Base-by-base conservation (phyloP, 1,140 invertebrate species). In the Tetranychus urticae region DNA sequence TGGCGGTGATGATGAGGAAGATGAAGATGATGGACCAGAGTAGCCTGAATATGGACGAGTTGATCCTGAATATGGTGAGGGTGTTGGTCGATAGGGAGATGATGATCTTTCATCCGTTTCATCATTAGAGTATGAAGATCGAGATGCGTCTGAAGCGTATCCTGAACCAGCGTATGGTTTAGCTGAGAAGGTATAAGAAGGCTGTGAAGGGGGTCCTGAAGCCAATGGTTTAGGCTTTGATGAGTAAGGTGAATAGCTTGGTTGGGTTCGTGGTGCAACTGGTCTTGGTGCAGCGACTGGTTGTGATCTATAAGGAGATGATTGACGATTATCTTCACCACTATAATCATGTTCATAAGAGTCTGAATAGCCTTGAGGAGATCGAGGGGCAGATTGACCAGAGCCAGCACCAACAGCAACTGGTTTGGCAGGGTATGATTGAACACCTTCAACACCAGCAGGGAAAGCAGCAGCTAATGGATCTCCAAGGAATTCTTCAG, bases 401-500 rank as follows among this genome's bases (percentile, higher is more conserved):
- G 48, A 5, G 48, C 48, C n/a, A n/a, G 5, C 14, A 14, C n/a
- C 14, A 23, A 23, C 48, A 33, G 48, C 4, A 33, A n/a, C 48
- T 5, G 48, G 14, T 6, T 33, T 52, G 6, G 48, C 48, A 14
- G 48, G 48, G 6, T 52, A 42, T 6, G 39, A 42, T 42, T 42
- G 39, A 42, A 10, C 48, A 47, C 46, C n/a, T n/a, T n/a, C 8
- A 8, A 14, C 5, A 33, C 31, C 31, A 23, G 48, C 48, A 14
- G 48, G 48, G 33, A 52, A 52, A 52, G n/a, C 48, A 33, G 48
- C 14, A 6, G 14, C n/a, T 52, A 56, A 56, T 37, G 55, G 55
- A 35, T 59, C 57, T n/a, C 57, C 57, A 14, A 59, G 36, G 42
- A 66, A 71, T 48, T 68, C 69, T 31, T 74, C 72, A 0, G 73